Evolutionary conservation across 2,113 vertebrate genomes (phyloP), one percentile per base, ranked within the genome.

Genomic region (Candoia aspera): DNA sequence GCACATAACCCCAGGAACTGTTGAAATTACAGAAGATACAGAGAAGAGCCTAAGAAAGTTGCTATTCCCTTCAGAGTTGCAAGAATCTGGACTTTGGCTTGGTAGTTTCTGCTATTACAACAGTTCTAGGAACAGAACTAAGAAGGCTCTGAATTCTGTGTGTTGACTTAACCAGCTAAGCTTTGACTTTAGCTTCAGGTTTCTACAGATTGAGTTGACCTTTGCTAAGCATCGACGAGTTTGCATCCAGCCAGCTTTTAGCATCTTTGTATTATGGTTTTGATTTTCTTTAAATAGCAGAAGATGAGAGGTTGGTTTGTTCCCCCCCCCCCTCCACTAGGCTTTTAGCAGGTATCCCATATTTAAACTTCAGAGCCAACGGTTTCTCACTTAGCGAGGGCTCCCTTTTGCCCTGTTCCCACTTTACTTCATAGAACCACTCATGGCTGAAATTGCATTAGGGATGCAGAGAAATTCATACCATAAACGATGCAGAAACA

Each of bases 141-240:
- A 57, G 57, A 59, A 46, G 29, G 15, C 24, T 60, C 79, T 90
- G 57, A 21, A 59, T 60, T 84, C 21, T 49, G 46, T 29, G 19
- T 19, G 29, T 90, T 33, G 17, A 24, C 64, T 62, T 29, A 91
- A 73, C 60, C 62, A 54, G 24, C 49, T 13, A 37, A 60, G 17
- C n/a, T 58, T 49, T 85, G 13, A 0, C 24, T 10, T 13, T 10
- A n/a, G 17, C 97, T 97, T 97, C 95, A 95, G 97, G 97, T 97
- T 93, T 97, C 97, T 98, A 97, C 92, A 97, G 98, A 97, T 96
- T 95, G 84, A 85, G 95, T 92, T 97, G 98, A 98, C 98, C 97
- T 98, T 98, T 95, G 53, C 94, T 92, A 96, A 95, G 97, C 90
- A 86, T 94, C 96, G 95, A 92, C 96, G 96, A 95, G 96, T 97